Conservation (phyloP, 2,888 invertebrate species). For the Andrena bucephala region DNA sequence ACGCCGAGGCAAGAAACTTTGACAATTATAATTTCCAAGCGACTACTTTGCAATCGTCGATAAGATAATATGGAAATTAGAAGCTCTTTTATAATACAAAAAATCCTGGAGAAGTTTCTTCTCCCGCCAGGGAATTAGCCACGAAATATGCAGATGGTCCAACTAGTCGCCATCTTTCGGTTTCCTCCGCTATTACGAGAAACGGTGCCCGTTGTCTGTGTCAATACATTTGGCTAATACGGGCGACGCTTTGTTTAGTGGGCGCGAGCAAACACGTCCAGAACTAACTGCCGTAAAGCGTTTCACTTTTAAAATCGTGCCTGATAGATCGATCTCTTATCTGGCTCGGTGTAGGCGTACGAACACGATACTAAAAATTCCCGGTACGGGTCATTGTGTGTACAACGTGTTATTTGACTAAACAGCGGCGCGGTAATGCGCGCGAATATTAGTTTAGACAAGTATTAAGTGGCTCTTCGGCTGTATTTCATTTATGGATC, state of each 20-base stretch:
- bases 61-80: too few species aligned
- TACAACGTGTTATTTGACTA: conserved; percentile 40
- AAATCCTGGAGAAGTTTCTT: too few species aligned
- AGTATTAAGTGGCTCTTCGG: background rate
- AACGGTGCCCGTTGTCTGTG: conserved; percentile 12
- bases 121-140: background rate
- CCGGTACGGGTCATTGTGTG: background rate
- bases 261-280: conserved; percentile 17
- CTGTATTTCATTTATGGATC: conserved; percentile 16
- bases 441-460: conserved; percentile 1
- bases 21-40: conserved; percentile 10
- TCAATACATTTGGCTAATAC: conserved; percentile 34
- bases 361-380: conserved; percentile 34
- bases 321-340: conserved; percentile 32
- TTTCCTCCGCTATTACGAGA: conserved; percentile 35
- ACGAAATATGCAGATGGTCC: background rate
- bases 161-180: conserved; percentile 27
- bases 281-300: conserved; percentile 31
- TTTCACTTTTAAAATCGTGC: conserved; percentile 35
- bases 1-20: background rate
- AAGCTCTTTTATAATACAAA: too few species aligned
- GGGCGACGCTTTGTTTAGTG: background rate
- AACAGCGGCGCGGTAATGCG: conserved; percentile 19
- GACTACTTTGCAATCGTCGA: background rate
- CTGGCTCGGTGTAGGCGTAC: conserved; percentile 10